These are phyloP conservation scores for Dryas iulia DNA, from an alignment of 1,140 invertebrate genomes.

Conservation along the genomic window DNA sequence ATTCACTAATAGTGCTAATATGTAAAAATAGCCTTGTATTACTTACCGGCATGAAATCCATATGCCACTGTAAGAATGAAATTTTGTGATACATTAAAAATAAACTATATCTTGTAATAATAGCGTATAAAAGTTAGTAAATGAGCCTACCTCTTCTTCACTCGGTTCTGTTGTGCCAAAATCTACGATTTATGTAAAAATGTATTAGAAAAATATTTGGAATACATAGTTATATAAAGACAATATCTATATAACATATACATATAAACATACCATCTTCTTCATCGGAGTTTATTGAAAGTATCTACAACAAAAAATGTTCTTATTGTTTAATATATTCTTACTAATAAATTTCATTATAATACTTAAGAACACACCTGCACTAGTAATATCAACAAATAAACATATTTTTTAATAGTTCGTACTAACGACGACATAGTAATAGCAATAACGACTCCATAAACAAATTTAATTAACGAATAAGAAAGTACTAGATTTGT, in stretches of 20 bases:
- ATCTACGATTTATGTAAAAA: not conserved
- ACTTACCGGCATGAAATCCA: conserved; percentile 76
- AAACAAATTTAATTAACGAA: not conserved
- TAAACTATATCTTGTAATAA: not conserved
- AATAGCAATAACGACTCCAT: not conserved
- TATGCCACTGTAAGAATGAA: conserved; percentile 66
- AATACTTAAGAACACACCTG: not conserved
- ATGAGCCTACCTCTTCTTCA: conserved; percentile 57
- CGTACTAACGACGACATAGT: not conserved
- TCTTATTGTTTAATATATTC: not conserved
- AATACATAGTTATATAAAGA: not conserved
- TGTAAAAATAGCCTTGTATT: no score
- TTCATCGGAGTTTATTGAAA: not conserved
- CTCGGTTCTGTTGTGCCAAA: conserved; percentile 38
- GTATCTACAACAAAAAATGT: not conserved
- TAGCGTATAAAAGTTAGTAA: not conserved
- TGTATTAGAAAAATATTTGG: not conserved
- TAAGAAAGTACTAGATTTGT: not conserved
- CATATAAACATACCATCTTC: conserved; percentile 17
- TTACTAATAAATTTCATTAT: not conserved
- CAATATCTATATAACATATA: not conserved
- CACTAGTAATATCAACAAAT: not conserved
- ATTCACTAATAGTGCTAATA: not conserved
- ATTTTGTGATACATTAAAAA: not conserved
- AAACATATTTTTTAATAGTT: not conserved